These are phyloP conservation scores for Chlorocebus sabaeus DNA, from an alignment of 2,113 vertebrate genomes.

Conservation along the genomic window DNA sequence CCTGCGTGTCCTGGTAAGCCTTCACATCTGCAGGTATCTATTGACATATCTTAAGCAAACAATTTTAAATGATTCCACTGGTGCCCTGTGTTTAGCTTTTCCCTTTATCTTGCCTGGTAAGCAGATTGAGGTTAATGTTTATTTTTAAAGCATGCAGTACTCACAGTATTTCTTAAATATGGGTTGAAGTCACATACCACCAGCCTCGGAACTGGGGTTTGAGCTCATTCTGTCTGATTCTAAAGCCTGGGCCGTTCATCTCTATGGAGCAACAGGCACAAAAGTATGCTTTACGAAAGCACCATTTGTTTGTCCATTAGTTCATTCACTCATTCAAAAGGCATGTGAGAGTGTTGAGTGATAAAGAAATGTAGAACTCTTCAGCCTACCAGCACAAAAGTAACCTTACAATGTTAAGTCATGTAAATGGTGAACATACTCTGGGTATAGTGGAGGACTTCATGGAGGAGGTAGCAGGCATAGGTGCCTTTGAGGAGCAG, in stretches of 20 bases:
- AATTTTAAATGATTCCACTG: background rate
- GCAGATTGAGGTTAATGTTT: background rate
- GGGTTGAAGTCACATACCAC: background rate
- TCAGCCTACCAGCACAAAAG: background rate
- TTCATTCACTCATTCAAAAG: background rate
- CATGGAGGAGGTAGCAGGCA: background rate
- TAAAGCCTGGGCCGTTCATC: background rate
- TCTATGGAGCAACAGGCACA: accelerated
- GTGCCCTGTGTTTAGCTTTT: background rate
- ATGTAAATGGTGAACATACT: background rate
- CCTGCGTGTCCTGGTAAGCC: background rate
- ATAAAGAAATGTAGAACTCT: background rate
- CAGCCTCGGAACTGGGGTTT: accelerated
- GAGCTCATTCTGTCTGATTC: no score
- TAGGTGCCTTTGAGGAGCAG: background rate
- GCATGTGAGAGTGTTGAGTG: background rate
- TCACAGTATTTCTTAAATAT: background rate
- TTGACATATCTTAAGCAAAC: conserved; percentile 12
- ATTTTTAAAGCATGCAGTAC: conserved; percentile 9
- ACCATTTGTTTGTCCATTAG: background rate
- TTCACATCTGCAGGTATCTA: background rate
- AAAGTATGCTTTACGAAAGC: background rate
- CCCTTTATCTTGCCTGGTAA: background rate
- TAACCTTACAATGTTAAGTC: background rate
- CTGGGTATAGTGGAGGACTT: background rate